Evolutionary conservation across 2,797 vertebrate species (phyloP), one percentile per base, ranked within the genome.

Genomic region (Pteropus rufus): DNA sequence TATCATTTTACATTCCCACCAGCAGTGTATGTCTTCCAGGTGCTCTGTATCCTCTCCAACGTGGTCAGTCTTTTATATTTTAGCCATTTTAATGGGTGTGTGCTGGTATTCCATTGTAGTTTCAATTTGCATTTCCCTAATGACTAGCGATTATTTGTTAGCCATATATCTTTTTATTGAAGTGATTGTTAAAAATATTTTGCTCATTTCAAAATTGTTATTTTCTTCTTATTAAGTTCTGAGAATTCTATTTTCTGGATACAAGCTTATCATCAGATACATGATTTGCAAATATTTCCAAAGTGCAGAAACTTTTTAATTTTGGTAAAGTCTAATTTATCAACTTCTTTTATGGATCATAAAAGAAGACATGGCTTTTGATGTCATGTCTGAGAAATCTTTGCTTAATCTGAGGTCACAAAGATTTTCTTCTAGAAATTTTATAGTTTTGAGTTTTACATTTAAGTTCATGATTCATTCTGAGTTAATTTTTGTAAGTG

Each of bases 301-400:
- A 65, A 89, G 64, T 89, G 26, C 21, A 85, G 26, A 73, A 73
- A 85, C 46, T 70, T 87, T 75, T 65, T 52, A 80, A 93, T 89
- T 67, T 85, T 80, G 52, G 34, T 76, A 26, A 90, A 73, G 31
- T 95, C 70, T 77, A 89, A 76, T 62, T 87, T 91, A 75, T 60
- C 16, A 76, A 36, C 58, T 86, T 79, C 29, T 54, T 88, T 82
- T 77, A 83, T 79, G 56, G 41, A 41, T 39, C 31, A 36, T 76
- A 7, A 34, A 76, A 64, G 31, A 76, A 76, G 19, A 64, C 41
- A 24, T 46, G 41, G 29, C 49, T 90, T 90, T 80, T 90, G 49
- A 58, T 86, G 34, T 85, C 36, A 7, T 56, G 49, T 65, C 29
- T 80, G 56, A 84, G 64, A 89, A 88, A 83, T 70, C 49, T 83